These are phyloP conservation scores for Aulostomus chinensis DNA, from an alignment of 2,797 vertebrate species.

Conservation along the genomic window DNA sequence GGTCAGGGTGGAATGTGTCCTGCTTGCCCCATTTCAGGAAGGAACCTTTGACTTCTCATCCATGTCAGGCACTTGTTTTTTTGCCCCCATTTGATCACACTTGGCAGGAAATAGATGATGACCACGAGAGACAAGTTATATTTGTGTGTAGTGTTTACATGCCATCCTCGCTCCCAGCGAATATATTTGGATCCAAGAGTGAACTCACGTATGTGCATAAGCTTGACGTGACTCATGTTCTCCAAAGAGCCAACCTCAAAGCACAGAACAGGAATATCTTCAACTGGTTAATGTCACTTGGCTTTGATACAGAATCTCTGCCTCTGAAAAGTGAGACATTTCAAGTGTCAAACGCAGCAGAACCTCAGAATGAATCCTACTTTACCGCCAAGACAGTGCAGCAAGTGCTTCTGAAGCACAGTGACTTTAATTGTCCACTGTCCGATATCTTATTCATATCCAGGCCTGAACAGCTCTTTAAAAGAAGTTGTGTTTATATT, in stretches of 20 bases:
- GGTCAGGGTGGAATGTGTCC: conserved; percentile 77
- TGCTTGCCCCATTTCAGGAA: conserved; percentile 31
- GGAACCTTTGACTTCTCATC: conserved; percentile 31
- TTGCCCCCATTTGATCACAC: conserved; percentile 75
- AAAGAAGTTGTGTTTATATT: conserved; percentile 80
- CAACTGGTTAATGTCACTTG: conserved; percentile 79
- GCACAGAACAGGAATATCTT: conserved; percentile 60
- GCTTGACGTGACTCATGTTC: conserved; percentile 71
- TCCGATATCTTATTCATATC: conserved; percentile 72
- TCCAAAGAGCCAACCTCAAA: conserved; percentile 81
- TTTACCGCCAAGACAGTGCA: conserved; percentile 77
- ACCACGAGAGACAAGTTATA: conserved; percentile 72
- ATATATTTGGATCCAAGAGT: conserved; percentile 44
- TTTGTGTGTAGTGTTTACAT: conserved; percentile 69
- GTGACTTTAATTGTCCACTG: conserved; percentile 18
- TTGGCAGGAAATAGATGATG: conserved; percentile 38
- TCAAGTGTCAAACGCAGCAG: conserved; percentile 27
- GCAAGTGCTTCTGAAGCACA: conserved; percentile 70
- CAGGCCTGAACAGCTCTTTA: conserved; percentile 71
- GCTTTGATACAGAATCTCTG: conserved; percentile 55
- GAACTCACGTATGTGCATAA: conserved; percentile 74
- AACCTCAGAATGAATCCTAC: conserved; percentile 68
- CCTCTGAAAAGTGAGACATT: conserved; percentile 60
- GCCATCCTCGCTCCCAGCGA: conserved; percentile 23
- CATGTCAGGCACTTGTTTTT: conserved; percentile 74